Evolutionary conservation across 2,888 invertebrate genomes (phyloP), one percentile per base, ranked within the genome.

Genomic region (Acanthosepion esculentum): DNA sequence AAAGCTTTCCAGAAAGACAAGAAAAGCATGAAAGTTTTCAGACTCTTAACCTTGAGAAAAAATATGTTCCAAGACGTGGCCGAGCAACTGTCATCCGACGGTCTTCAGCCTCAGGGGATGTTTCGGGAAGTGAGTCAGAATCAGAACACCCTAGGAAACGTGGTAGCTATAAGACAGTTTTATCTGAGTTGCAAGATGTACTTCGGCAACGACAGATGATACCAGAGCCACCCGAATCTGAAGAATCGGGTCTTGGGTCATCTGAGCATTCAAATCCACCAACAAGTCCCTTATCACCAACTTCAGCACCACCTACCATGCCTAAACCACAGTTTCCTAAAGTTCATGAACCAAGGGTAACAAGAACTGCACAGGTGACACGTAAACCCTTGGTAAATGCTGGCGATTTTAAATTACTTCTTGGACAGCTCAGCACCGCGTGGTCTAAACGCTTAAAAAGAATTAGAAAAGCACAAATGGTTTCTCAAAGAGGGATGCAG

Each of bases 401-500:
- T n/a, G 93, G 93, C 8, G 93, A 93, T 93, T 93, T 93, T 93
- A 48, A 93, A 50, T 29, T 53, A 2, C 50, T 93, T 23, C 50
- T 93, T 5, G 93, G 93, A 15, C 53, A 93, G 53, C 53, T 93
- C 29, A 93, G 93, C 23, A 93, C 93, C 12, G 93, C 93, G 29
- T 93, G 93, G 93, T 93, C 93, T 48, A 93, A 93, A 53, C 50
- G 93, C 4, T 53, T 93, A 1, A 29, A 29, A 8, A 48, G 93
- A 93, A 93, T 93, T 5, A 18, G 93, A 29, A 93, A 93, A n/a
- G 93, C 93, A 23, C 93, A 93, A n/a, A 0, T 48, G 23, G 93
- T 93, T 53, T 93, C 93, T 48, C 93, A 93, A n/a, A 93, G 93
- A 53, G 93, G 93, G 5, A 48, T 50, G 93, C 48, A 93, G 53